phyloP scores from a whole-genome alignment of 2,797 vertebrate genomes.

The Mus caroli region DNA sequence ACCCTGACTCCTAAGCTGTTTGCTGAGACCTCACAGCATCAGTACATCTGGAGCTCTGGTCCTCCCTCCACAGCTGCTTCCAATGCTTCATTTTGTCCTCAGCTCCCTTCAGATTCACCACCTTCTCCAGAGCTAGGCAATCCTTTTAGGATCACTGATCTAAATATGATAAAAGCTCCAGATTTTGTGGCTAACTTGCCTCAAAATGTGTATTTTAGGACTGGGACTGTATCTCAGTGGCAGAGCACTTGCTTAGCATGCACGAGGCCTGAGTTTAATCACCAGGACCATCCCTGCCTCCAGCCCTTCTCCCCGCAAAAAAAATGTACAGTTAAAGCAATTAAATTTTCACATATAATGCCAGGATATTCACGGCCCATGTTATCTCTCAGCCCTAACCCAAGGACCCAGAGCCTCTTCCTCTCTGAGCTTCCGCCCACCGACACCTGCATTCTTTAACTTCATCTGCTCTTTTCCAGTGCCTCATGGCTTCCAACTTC shows the following conservation, averaged over 20 bases:
- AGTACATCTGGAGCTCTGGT: not conserved
- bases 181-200: not conserved
- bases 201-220: not conserved
- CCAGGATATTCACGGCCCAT: not conserved
- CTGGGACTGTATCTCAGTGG: not conserved
- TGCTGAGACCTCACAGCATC: not conserved
- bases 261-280: not conserved
- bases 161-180: constrained; percentile 20
- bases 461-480: not conserved
- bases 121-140: constrained; percentile 45
- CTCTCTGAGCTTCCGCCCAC: not conserved
- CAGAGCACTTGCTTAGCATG: not conserved
- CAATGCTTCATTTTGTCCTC: not conserved
- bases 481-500: not conserved
- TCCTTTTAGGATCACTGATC: not conserved
- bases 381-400: not conserved
- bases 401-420: not conserved
- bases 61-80: not conserved
- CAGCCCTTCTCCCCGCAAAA: not conserved
- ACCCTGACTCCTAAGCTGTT: not conserved
- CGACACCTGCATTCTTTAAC: not conserved
- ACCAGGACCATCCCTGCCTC: not conserved
- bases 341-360: not conserved
- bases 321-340: not conserved
- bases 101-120: not conserved